phyloP scores from a whole-genome alignment of 2,113 vertebrate genomes.

The Neopipo cinnamomea region DNA sequence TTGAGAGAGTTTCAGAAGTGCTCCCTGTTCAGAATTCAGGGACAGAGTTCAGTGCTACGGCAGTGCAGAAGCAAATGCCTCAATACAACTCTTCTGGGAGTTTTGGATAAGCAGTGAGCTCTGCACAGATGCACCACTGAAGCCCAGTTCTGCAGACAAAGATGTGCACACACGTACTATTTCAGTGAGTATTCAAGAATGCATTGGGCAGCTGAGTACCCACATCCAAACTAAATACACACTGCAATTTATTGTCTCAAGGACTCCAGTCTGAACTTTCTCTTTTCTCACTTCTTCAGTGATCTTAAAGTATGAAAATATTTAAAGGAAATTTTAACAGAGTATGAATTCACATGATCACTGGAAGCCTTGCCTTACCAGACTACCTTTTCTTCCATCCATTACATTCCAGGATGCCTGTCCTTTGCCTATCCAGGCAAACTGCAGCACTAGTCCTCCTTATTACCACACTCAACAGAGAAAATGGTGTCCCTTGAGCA shows the following conservation, averaged over 20 bases:
- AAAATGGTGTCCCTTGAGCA: fast-evolving
- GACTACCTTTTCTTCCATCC: neutral
- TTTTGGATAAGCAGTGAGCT: neutral
- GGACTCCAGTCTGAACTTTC: neutral
- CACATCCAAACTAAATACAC: neutral
- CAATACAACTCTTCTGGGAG: no score
- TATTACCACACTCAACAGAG: no score
- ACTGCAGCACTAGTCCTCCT: neutral
- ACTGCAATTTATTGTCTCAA: neutral
- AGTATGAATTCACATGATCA: fast-evolving
- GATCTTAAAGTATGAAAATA: neutral
- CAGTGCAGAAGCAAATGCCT: neutral
- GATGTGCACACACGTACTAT: fast-evolving
- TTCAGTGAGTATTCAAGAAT: neutral
- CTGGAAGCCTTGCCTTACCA: neutral
- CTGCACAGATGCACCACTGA: neutral
- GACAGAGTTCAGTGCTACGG: neutral
- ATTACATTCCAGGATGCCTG: neutral
- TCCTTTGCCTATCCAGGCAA: neutral
- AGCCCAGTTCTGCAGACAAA: neutral
- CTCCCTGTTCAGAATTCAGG: neutral
- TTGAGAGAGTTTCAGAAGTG: neutral
- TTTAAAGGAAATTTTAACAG: neutral
- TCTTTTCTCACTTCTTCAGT: neutral
- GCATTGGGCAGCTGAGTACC: neutral